These are phyloP conservation scores for Drosophila busckii DNA, from an alignment of 1,140 invertebrate species.

Conservation along the genomic window DNA sequence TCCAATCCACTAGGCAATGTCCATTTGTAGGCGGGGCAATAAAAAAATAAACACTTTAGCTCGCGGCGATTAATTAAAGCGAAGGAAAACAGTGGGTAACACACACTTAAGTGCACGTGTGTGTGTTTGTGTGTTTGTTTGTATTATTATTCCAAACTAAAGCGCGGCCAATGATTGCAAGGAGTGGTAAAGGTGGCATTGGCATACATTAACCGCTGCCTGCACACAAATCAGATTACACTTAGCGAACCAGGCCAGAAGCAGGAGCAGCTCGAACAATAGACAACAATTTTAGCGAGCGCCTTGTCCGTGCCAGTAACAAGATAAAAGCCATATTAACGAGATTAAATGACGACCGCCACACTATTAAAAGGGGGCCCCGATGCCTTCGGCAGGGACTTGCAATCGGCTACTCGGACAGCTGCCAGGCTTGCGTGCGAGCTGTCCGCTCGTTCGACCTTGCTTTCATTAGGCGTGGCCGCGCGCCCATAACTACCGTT, in stretches of 20 bases:
- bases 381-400: neutral
- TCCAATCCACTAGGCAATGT: slow-evolving; percentile 59
- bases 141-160: slow-evolving; percentile 7
- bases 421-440: neutral
- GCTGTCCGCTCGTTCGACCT: neutral
- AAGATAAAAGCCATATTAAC: slow-evolving; percentile 68
- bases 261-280: slow-evolving; percentile 32
- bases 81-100: slow-evolving; percentile 22
- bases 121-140: neutral
- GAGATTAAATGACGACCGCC: slow-evolving; percentile 58
- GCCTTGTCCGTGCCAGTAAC: slow-evolving; percentile 48
- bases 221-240: slow-evolving; percentile 66
- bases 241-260: slow-evolving; percentile 4
- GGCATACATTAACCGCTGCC: slow-evolving; percentile 31
- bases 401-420: slow-evolving; percentile 15
- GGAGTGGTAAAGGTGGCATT: slow-evolving; percentile 2
- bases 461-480: neutral
- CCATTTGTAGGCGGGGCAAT: slow-evolving; percentile 23
- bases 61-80: slow-evolving; percentile 64
- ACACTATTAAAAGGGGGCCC: neutral
- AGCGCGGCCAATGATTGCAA: slow-evolving; percentile 32
- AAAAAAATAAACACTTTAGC: slow-evolving; percentile 50
- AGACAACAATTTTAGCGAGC: slow-evolving; percentile 13
- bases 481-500: neutral
- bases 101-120: too few relatives aligned